These are phyloP conservation scores for Chascanopsetta lugubris DNA, from an alignment of 2,113 vertebrate genomes.

Conservation along the genomic window DNA sequence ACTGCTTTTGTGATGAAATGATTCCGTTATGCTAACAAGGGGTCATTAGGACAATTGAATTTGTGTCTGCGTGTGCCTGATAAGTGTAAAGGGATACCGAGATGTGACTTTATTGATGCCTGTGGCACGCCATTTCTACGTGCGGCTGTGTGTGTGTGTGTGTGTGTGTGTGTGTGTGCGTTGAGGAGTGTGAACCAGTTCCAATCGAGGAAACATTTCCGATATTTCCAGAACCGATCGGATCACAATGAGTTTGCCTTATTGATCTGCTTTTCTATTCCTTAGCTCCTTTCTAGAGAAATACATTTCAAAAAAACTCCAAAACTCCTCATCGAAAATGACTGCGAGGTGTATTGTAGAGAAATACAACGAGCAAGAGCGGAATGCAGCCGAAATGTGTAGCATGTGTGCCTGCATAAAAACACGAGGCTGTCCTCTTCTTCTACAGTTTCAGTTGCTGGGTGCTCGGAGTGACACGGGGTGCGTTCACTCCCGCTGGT, in stretches of 20 bases:
- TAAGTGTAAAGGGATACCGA: slow-evolving; percentile 42
- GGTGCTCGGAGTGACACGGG: no score
- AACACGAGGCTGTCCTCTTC: slow-evolving; percentile 22
- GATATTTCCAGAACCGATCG: slow-evolving; percentile 48
- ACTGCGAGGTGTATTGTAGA: slow-evolving; percentile 1
- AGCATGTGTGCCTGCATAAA: slow-evolving; percentile 21
- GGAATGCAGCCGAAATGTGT: slow-evolving; percentile 7
- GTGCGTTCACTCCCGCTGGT: no score
- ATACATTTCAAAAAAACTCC: background rate
- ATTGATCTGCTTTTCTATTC: slow-evolving; percentile 54
- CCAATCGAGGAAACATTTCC: slow-evolving; percentile 40
- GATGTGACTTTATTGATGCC: slow-evolving; percentile 53
- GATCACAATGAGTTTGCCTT: slow-evolving; percentile 50
- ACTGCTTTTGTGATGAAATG: slow-evolving; percentile 56
- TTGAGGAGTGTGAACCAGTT: slow-evolving; percentile 28
- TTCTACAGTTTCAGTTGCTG: slow-evolving; percentile 11
- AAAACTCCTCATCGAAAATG: slow-evolving; percentile 4
- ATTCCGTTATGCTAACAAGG: slow-evolving; percentile 70
- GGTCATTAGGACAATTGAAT: slow-evolving; percentile 77
- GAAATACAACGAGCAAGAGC: slow-evolving; percentile 19
- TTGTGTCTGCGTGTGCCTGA: slow-evolving; percentile 60
- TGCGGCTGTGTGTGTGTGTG: background rate
- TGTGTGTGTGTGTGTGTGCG: slow-evolving; percentile 17
- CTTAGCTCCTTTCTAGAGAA: background rate
- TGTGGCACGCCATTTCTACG: slow-evolving; percentile 15